Evolutionary conservation across 2,797 vertebrate species (phyloP), one percentile per base, ranked within the genome.

Genomic region (Cynopterus sphinx): DNA sequence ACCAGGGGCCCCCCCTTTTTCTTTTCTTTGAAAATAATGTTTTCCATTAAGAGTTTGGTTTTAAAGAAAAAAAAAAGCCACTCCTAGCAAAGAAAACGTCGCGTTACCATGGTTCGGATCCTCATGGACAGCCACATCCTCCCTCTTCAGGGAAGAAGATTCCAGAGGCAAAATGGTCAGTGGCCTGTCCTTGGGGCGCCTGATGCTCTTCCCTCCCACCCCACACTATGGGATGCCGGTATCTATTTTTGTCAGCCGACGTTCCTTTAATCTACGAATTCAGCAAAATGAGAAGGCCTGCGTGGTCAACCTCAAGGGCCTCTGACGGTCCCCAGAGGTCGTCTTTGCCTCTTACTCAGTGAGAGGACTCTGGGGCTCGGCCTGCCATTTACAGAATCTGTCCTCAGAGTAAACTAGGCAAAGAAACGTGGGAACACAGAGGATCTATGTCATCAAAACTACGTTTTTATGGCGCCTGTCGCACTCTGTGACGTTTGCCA

Each of bases 231-330:
- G 9, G 57, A 81, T 21, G 28, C 2, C 41, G 0, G 4, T n/a
- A 21, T 75, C 93, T 94, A 85, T 94, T 97, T 96, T 87, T 92
- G 41, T 59, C 77, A 43, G 22, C 57, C 43, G 84, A 41, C 71
- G 63, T 95, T 94, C 90, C 87, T 88, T 90, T 68, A 33, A 68
- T 70, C 88, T 51, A 81, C 73, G 75, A 95, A 95, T 87, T 86
- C 85, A 55, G 63, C n/a, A 79, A 82, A 85, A 86, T 53, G 65
- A 74, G 43, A 88, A 81, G 93, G 59, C 1, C 46, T 81, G 68
- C 77, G 43, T 7, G 43, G 90, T 51, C 92, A 90, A 26, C 57
- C 43, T 3, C 39, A 9, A 19, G n/a, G 21, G 49, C 17, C 49
- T 75, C 71, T 19, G 61, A 91, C 94, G 71, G 68, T 53, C 12